A percentile compares a stretch with the other conserved stretches of the same genome.
Conservation (phyloP, 2,888 invertebrate species). For the Apodemia zela region DNA sequence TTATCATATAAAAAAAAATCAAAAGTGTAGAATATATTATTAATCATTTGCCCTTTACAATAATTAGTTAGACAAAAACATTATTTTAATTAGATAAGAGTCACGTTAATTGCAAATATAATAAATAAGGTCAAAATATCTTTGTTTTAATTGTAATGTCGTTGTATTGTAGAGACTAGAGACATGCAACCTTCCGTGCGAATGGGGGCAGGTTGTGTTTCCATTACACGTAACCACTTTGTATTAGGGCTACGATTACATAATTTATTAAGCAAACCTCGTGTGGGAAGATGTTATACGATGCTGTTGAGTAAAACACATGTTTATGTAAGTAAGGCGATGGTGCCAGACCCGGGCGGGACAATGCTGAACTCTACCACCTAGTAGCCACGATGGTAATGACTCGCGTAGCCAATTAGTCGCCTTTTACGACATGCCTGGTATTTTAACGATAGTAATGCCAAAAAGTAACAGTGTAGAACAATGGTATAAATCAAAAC, state of each 20-base stretch:
- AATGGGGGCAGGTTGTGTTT: slow-evolving; percentile 22
- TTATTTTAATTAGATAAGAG: not conserved
- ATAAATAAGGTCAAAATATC: slow-evolving; percentile 14
- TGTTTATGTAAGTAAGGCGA: too few species aligned
- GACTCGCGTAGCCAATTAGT: too few species aligned
- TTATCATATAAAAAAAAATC: too few species aligned
- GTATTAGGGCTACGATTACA: not conserved
- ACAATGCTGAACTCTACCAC: too few species aligned
- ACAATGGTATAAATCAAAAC: slow-evolving; percentile 15
- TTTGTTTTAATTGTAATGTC: slow-evolving; percentile 2
- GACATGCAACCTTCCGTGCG: slow-evolving; percentile 27
- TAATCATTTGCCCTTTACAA: too few species aligned
- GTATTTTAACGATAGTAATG: too few species aligned
- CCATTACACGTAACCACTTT: not conserved
- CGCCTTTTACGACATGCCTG: too few species aligned
- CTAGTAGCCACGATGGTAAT: too few species aligned
- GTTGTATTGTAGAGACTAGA: slow-evolving; percentile 2
- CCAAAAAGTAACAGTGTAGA: not conserved
- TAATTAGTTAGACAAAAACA: too few species aligned
- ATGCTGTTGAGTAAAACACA: not conserved
- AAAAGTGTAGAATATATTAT: too few species aligned
- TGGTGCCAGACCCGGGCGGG: too few species aligned
- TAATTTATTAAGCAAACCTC: not conserved
- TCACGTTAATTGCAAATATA: not conserved
- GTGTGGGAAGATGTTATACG: slow-evolving; percentile 9